phyloP scores from a whole-genome alignment of 2,113 vertebrate species.

The Corythaixoides concolor region DNA sequence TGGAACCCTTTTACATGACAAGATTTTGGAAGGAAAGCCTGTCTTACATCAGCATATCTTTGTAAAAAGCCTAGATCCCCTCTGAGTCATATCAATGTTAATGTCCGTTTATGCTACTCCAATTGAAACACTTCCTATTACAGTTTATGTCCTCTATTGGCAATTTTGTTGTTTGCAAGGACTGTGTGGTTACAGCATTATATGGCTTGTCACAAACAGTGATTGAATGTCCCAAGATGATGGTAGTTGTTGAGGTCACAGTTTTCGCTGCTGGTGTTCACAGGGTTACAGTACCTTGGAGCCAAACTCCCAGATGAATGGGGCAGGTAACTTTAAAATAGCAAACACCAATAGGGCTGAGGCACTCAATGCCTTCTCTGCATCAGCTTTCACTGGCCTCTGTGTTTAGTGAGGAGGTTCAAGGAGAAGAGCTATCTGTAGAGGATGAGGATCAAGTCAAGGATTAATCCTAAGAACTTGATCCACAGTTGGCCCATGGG shows the following conservation, averaged over 20 bases:
- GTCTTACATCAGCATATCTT: background rate
- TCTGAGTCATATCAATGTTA: background rate
- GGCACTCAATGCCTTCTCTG: background rate
- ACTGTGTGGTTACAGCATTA: background rate
- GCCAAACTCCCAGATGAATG: background rate
- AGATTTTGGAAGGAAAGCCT: background rate
- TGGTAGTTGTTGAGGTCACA: background rate
- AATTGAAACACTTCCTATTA: background rate
- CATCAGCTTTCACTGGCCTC: background rate
- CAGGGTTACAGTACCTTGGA: background rate
- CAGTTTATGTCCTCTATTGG: background rate
- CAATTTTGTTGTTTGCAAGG: background rate
- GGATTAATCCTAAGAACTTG: background rate
- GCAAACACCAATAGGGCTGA: background rate
- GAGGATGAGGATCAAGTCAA: background rate
- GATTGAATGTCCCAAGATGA: background rate
- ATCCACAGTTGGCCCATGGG: background rate
- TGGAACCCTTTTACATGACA: background rate
- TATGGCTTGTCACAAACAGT: background rate
- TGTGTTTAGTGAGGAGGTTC: background rate
- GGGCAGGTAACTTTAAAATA: background rate
- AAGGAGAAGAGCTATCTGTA: background rate
- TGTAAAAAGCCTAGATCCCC: background rate
- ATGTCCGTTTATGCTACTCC: background rate
- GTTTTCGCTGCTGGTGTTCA: background rate